Base-by-base conservation (phyloP, 2,888 invertebrate species). In the Leptinotarsa juncta region DNA sequence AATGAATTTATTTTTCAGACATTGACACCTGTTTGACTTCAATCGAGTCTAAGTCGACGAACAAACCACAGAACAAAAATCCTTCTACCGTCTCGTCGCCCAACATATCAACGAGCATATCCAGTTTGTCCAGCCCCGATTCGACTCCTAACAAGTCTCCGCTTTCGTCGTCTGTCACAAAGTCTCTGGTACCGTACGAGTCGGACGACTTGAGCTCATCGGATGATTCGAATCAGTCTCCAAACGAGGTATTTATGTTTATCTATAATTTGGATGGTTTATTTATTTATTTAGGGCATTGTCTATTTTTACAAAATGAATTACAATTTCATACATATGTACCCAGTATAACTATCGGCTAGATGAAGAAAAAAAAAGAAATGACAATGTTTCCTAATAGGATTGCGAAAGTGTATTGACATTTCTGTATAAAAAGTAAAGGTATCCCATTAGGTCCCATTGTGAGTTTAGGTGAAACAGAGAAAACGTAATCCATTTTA, bases 161-260 rank as follows among this genome's bases (percentile, higher is more conserved):
- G 12, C 49, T 26, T n/a, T 18, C 57, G 42, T 62, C 77, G 70
- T 67, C 74, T 10, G 70, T 81, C 12, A 81, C 85, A 26, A 87
- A 87, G 70, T 79, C 82, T 75, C 78, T 89, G 73, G 89, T 89
- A 23, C 89, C 89, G 2, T 89, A 89, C 73, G 88, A 88, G 71
- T 86, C 86, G 50, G 88, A 88, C 65, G 88, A 87, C 73, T 86
- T 87, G 2, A 86, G 84, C 48, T 83, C 82, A 66, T 86, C 86
- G n/a, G 87, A 88, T 16, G 85, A 86, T 42, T 84, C 84, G 10
- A 85, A 81, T 74, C 83, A 83, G 67, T 82, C 81, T 16, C 74
- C 67, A 50, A 78, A 75, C 20, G 78, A 78, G 75, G 73, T 74
- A 20, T 32, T 16, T 10, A 62, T 26, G 16, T 15, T 16, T 5